Evolutionary conservation across 1,140 invertebrate genomes (phyloP).

Genomic region (Chironomus striatipennis): DNA sequence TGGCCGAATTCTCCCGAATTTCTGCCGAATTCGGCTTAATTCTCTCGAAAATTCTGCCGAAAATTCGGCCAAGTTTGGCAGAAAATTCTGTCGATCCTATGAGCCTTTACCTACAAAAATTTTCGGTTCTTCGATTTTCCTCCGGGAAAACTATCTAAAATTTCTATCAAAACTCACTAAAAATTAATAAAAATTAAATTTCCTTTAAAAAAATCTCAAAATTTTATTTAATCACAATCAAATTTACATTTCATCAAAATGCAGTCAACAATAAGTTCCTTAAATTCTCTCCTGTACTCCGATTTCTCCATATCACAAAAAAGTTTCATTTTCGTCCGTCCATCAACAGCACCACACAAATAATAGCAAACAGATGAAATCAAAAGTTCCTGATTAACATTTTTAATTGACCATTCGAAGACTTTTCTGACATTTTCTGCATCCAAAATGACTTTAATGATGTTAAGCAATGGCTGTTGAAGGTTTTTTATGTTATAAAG

Average conservation of each 20-base stretch:
- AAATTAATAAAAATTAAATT: no score
- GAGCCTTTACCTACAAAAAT: no score
- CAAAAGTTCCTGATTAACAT: slow-evolving; percentile 36
- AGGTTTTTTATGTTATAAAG: slow-evolving; percentile 37
- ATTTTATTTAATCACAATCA: not conserved
- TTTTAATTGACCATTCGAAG: slow-evolving; percentile 37
- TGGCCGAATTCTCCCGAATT: no score
- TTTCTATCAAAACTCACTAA: no score
- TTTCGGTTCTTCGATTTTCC: no score
- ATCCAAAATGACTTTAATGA: slow-evolving; percentile 34
- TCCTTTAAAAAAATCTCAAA: no score
- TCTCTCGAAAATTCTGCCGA: no score
- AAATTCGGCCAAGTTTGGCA: no score
- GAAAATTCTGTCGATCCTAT: no score
- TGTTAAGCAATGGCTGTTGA: slow-evolving; percentile 33
- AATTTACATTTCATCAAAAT: not conserved
- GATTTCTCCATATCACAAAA: slow-evolving; percentile 36
- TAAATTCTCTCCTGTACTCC: slow-evolving; percentile 35
- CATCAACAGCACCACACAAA: slow-evolving; percentile 32
- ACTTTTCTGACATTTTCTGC: slow-evolving; percentile 33
- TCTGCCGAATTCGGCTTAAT: no score
- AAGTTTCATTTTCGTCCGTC: slow-evolving; percentile 33
- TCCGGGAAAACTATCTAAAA: no score
- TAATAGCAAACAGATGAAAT: slow-evolving; percentile 38
- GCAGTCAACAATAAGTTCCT: slow-evolving; percentile 36